A percentile compares a stretch with the other conserved stretches of the same genome.
phyloP scores from a whole-genome alignment of 2,797 vertebrate genomes.

The Enteromius anoplus region DNA sequence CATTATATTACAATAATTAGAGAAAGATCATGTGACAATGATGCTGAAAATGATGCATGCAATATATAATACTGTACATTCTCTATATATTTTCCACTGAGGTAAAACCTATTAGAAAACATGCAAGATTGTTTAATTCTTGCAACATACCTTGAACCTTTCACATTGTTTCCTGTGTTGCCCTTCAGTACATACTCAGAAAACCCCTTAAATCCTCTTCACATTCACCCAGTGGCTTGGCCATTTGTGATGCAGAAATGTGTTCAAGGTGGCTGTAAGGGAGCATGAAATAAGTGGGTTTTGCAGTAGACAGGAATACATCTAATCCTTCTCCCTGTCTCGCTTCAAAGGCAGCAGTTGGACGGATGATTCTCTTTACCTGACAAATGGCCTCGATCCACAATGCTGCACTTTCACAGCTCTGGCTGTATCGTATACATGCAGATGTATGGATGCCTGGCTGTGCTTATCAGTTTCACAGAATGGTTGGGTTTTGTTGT shows the following conservation, averaged over 20 bases:
- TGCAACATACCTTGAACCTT: slow-evolving; percentile 12
- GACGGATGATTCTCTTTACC: slow-evolving; percentile 49
- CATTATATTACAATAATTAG: background rate
- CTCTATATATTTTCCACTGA: too few species aligned
- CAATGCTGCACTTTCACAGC: slow-evolving; percentile 37
- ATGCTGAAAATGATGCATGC: background rate
- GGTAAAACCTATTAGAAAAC: background rate
- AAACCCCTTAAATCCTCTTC: slow-evolving; percentile 16
- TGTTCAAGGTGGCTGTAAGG: slow-evolving; percentile 48
- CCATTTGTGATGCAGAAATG: slow-evolving; percentile 51
- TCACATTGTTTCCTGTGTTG: slow-evolving; percentile 20
- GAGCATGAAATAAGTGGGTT: slow-evolving; percentile 52
- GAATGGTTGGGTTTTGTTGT: background rate
- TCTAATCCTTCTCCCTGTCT: slow-evolving; percentile 52
- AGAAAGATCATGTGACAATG: background rate
- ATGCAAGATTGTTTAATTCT: background rate
- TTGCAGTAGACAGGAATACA: slow-evolving; percentile 58
- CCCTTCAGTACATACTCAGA: slow-evolving; percentile 31
- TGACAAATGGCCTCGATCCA: slow-evolving; percentile 45
- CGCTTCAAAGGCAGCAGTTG: slow-evolving; percentile 41
- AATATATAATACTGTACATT: background rate
- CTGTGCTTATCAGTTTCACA: slow-evolving; percentile 39
- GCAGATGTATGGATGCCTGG: slow-evolving; percentile 43
- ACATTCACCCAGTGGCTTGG: slow-evolving; percentile 35
- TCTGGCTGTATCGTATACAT: slow-evolving; percentile 20